Percentiles rank a stretch among this genome's conserved stretches.
Conservation (phyloP, 2,888 invertebrate genomes). For the Hipparchia sbordonii region DNA sequence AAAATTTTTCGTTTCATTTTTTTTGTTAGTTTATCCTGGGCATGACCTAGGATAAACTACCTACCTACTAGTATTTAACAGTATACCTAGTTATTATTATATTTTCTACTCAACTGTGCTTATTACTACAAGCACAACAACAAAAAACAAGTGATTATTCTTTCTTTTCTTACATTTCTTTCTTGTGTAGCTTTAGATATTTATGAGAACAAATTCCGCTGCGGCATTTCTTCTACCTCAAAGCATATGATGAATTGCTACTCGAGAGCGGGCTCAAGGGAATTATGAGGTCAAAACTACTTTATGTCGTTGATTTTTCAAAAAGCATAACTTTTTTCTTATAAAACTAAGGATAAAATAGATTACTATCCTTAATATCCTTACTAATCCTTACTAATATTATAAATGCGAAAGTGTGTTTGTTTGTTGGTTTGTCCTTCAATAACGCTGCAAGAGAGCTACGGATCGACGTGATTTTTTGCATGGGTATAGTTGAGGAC, state of each 20-base stretch:
- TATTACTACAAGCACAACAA: neutral
- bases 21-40: too few species aligned
- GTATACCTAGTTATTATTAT: too few species aligned
- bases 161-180: neutral
- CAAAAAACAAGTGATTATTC: neutral
- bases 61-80: too few species aligned
- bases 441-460: too few species aligned
- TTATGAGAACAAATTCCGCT: slow-evolving; percentile 9
- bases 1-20: too few species aligned
- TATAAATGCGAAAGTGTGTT: too few species aligned
- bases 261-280: slow-evolving; percentile 1
- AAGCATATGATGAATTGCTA: slow-evolving; percentile 15
- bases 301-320: slow-evolving; percentile 1
- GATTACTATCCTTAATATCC: neutral
- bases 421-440: too few species aligned
- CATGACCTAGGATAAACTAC: too few species aligned
- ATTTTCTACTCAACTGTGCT: neutral
- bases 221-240: slow-evolving; percentile 11
- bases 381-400: neutral
- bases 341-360: too few species aligned
- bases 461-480: too few species aligned
- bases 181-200: slow-evolving; percentile 10
- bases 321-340: neutral
- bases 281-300: slow-evolving; percentile 11
- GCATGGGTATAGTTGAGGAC: too few species aligned